A percentile compares a stretch with the other conserved stretches of the same genome.
phyloP scores from a whole-genome alignment of 1,140 invertebrate species.

The Dysdera silvatica region DNA sequence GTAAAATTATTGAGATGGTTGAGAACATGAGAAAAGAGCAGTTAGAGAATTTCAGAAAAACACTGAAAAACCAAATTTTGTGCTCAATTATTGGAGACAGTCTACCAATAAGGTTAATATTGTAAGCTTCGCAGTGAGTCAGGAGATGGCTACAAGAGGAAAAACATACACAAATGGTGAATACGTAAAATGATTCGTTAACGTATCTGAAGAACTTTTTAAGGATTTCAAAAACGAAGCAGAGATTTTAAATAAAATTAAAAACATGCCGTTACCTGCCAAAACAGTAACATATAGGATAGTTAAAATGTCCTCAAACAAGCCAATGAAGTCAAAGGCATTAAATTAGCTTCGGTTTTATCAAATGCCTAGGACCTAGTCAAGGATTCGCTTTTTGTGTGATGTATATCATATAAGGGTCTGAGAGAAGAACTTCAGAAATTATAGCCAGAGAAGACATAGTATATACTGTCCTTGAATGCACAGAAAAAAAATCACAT shows the following conservation, averaged over 20 bases:
- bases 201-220: constrained; percentile 18
- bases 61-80: background rate
- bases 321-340: no score
- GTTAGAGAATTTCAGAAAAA: constrained; percentile 1
- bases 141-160: constrained; percentile 7
- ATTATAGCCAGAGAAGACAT: background rate
- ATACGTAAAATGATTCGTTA: constrained; percentile 11
- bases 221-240: background rate
- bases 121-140: background rate
- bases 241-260: constrained; percentile 1
- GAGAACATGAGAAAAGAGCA: no score
- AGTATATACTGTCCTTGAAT: background rate
- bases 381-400: no score
- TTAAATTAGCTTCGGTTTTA: no score
- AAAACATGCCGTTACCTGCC: background rate
- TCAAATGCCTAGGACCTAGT: no score
- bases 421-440: background rate
- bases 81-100: background rate
- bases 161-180: constrained; percentile 1
- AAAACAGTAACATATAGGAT: background rate
- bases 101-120: background rate
- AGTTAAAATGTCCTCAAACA: background rate
- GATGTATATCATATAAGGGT: no score
- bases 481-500: background rate
- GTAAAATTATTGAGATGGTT: no score